Percentiles rank a stretch among this genome's conserved stretches.
These are phyloP conservation scores for Andricus grossulariae DNA, from an alignment of 1,140 invertebrate species.

Conservation along the genomic window DNA sequence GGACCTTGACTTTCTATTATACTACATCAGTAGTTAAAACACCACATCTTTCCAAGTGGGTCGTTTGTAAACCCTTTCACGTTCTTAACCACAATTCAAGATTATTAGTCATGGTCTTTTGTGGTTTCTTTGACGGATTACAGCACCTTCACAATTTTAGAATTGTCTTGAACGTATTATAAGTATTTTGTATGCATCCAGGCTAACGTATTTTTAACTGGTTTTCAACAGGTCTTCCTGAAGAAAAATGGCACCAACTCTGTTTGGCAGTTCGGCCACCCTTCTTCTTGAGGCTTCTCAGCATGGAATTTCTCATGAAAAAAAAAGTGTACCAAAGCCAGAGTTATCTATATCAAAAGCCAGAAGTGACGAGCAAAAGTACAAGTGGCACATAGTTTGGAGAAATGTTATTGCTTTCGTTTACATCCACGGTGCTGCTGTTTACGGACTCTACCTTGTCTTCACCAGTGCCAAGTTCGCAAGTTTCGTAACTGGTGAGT, in stretches of 20 bases:
- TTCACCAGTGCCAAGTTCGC: constrained; percentile 73
- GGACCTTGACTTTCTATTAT: constrained; percentile 27
- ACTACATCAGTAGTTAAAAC: neutral
- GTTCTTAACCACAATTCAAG: constrained; percentile 15
- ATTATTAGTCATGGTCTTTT: constrained; percentile 1
- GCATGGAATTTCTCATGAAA: constrained; percentile 61
- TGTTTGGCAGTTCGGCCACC: constrained; percentile 72
- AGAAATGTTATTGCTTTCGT: constrained; percentile 82
- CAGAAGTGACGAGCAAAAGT: constrained; percentile 61
- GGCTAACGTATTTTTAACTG: constrained; percentile 42
- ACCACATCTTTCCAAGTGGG: constrained; percentile 1
- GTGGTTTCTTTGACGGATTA: constrained; percentile 19
- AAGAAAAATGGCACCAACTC: constrained; percentile 72
- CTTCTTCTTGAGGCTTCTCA: constrained; percentile 72
- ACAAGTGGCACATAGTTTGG: constrained; percentile 83
- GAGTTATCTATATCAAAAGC: constrained; percentile 42
- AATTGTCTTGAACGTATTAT: neutral
- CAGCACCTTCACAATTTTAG: constrained; percentile 1
- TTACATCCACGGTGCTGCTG: constrained; percentile 79
- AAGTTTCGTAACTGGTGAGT: constrained; percentile 78
- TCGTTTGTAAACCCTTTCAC: constrained; percentile 27
- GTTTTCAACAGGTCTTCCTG: constrained; percentile 40
- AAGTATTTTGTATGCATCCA: neutral
- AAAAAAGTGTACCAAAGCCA: constrained; percentile 44
- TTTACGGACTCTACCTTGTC: constrained; percentile 81